Evolutionary conservation across 2,888 invertebrate species (phyloP), one percentile per base, ranked within the genome.

Genomic region (Epistrophe eligans): DNA sequence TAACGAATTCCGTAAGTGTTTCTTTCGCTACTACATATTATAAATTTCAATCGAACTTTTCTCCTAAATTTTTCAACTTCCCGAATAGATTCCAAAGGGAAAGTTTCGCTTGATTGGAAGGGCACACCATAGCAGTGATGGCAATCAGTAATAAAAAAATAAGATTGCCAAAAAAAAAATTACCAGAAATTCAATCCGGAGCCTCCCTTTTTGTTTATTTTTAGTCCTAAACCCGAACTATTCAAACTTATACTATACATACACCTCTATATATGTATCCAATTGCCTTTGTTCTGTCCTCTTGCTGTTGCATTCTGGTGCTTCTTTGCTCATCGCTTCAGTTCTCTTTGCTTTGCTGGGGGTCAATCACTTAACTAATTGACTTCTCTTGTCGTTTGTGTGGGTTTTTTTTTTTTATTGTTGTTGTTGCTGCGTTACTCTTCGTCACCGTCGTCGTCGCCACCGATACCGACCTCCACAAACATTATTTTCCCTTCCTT

Each of bases 291-390:
- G 79, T 70, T 57, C 48, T 67, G 70, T 45, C 11, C 17, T 55
- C 40, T 32, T 32, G 38, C 19, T 76, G 24, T 24, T 24, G 76
- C 55, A 64, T 19, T 38, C 43, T 66, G 57, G 48, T 71, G 57
- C 64, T 62, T 71, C 62, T 72, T 76, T 45, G 28, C 58, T 62
- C n/a, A 28, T 77, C 48, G 66, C 35, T 48, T 57, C 43, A 19
- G 19, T 40, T 66, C 45, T 60, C 74, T 79, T 55, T 19, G 40
- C 72, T 40, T 66, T 72, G 79, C 79, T 76, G 83, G 71, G 79
- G 87, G 87, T 87, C 87, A 87, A 77, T 87, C 83, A 87, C 87
- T 87, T 83, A 87, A 87, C 87, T 87, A 87, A 87, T 87, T 79
- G 87, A 87, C 87, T 87, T 87, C 83, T 83, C 83, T 76, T 83